These are phyloP conservation scores for Drosophila pachea DNA, from an alignment of 1,140 invertebrate genomes.

Conservation along the genomic window DNA sequence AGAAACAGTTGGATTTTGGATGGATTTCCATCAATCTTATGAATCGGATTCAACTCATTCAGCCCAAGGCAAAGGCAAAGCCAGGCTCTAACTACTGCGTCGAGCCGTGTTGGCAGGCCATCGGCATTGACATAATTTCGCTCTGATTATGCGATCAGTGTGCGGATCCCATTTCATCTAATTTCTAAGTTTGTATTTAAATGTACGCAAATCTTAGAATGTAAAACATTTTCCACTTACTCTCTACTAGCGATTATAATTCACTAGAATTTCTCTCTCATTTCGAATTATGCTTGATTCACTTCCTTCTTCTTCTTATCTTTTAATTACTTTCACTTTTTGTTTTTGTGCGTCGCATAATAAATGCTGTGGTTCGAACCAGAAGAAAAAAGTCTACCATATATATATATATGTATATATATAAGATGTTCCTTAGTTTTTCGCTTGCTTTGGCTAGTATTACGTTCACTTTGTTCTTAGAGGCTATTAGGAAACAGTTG, in stretches of 20 bases:
- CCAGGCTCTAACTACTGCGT: no score
- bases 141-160: background rate
- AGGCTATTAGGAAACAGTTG: constrained; percentile 75
- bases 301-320: constrained; percentile 8
- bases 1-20: no score
- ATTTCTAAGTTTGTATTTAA: constrained; percentile 20
- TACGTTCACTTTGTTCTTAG: constrained; percentile 48
- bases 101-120: background rate
- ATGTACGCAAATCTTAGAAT: constrained; percentile 66
- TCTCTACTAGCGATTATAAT: constrained; percentile 49
- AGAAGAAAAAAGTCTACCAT: constrained; percentile 19
- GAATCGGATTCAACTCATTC: no score
- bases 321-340: constrained; percentile 1
- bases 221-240: constrained; percentile 66
- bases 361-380: constrained; percentile 69
- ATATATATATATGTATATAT: background rate
- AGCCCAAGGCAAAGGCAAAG: no score
- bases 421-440: constrained; percentile 15
- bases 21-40: no score
- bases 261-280: constrained; percentile 20
- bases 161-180: background rate
- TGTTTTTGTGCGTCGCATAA: constrained; percentile 77
- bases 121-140: constrained; percentile 11
- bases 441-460: constrained; percentile 51
- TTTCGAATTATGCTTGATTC: background rate